These are phyloP conservation scores for Noctua pronuba DNA, from an alignment of 2,888 invertebrate species.

Conservation along the genomic window DNA sequence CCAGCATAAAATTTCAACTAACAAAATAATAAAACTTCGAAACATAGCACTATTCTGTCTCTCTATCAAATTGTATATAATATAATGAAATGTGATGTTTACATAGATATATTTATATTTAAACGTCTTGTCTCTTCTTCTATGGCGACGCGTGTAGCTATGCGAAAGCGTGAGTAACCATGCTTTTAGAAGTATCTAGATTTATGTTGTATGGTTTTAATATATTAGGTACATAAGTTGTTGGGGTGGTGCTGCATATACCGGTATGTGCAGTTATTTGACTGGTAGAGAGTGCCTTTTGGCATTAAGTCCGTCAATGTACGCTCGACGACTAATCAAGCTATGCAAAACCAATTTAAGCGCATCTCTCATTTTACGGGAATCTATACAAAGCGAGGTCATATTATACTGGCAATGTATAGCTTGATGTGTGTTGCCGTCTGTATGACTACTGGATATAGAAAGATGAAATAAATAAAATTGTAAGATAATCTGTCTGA, in stretches of 20 bases:
- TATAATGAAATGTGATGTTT: slow-evolving; percentile 68
- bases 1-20: slow-evolving; percentile 19
- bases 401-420: neutral
- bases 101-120: slow-evolving; percentile 85
- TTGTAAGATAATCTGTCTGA: neutral
- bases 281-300: neutral
- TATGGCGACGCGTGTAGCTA: slow-evolving; percentile 89
- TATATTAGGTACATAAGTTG: slow-evolving; percentile 23
- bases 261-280: neutral
- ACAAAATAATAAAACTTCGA: slow-evolving; percentile 13
- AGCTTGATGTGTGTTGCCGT: neutral
- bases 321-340: neutral
- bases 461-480: neutral
- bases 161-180: slow-evolving; percentile 90
- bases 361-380: neutral
- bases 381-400: neutral
- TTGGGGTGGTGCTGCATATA: slow-evolving; percentile 60
- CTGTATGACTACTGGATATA: neutral
- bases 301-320: neutral
- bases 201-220: slow-evolving; percentile 80
- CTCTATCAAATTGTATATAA: slow-evolving; percentile 52
- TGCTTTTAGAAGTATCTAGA: slow-evolving; percentile 84
- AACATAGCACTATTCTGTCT: slow-evolving; percentile 54
- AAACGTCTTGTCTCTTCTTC: slow-evolving; percentile 87
- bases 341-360: neutral